These are phyloP conservation scores for Bathybates hornii DNA, from an alignment of 2,113 vertebrate species.

Conservation along the genomic window DNA sequence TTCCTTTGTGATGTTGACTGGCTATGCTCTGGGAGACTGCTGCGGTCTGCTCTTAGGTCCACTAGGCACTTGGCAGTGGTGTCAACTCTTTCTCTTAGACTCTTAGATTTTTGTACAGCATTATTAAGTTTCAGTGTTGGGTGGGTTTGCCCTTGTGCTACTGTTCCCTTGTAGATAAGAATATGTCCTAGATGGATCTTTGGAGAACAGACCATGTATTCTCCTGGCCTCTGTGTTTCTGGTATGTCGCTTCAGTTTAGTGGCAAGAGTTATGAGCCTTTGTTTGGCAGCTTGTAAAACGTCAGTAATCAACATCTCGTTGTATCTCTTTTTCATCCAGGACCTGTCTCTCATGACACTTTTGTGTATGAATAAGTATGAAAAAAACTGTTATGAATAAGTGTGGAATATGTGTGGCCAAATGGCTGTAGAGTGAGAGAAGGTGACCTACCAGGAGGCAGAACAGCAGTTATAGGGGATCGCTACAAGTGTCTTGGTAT, in stretches of 20 bases:
- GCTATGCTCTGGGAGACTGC: neutral
- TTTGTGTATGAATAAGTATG: neutral
- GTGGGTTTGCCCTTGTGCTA: neutral
- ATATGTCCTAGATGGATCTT: neutral
- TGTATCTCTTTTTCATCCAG: neutral
- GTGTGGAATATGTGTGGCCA: neutral
- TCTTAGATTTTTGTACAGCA: accelerated
- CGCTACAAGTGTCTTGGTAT: neutral
- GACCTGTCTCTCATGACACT: neutral
- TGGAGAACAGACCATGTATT: neutral
- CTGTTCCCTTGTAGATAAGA: neutral
- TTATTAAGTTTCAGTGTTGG: neutral
- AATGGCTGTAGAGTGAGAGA: neutral
- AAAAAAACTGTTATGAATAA: neutral
- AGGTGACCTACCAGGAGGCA: neutral
- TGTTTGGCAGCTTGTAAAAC: neutral
- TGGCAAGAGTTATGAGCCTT: neutral
- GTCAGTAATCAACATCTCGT: neutral
- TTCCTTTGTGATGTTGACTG: neutral
- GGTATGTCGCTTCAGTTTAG: neutral
- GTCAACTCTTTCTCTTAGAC: neutral
- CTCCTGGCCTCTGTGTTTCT: neutral
- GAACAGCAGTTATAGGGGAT: neutral
- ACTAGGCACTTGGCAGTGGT: neutral
- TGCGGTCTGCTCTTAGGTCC: neutral